phyloP scores from a whole-genome alignment of 1,140 invertebrate species.

The Zaprionus davidi region DNA sequence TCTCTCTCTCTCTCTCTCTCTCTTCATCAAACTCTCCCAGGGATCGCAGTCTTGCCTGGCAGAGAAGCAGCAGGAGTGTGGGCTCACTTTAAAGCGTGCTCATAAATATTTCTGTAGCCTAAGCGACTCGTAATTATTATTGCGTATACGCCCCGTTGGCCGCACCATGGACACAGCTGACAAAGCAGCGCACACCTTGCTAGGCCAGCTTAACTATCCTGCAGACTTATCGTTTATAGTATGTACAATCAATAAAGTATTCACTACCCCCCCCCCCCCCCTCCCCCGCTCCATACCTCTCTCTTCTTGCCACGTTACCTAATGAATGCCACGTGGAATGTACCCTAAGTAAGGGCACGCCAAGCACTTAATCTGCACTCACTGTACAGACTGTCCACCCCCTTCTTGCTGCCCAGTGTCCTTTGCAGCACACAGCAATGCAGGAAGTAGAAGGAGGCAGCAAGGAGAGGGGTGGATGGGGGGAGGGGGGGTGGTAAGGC shows the following conservation, averaged over 20 bases:
- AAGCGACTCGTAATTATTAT: constrained; percentile 66
- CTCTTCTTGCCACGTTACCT: neutral
- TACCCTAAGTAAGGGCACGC: neutral
- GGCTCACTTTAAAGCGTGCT: constrained; percentile 36
- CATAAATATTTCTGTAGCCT: constrained; percentile 62
- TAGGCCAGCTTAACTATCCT: neutral
- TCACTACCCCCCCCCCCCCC: no score
- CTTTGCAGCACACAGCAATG: neutral
- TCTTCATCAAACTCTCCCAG: neutral
- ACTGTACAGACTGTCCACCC: neutral
- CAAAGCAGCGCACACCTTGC: neutral
- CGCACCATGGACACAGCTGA: constrained; percentile 10
- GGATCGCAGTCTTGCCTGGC: neutral
- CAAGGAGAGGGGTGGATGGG: neutral
- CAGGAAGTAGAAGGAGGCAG: neutral
- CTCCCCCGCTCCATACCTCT: no score
- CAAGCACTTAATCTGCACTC: constrained; percentile 1
- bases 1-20: no score
- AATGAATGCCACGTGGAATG: neutral
- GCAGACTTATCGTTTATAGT: no score
- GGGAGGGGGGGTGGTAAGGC: no score
- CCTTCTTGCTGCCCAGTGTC: constrained; percentile 1
- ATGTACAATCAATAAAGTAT: no score
- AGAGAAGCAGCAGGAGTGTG: neutral
- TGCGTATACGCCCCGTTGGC: constrained; percentile 66